Evolutionary conservation across 2,797 vertebrate genomes (phyloP), one percentile per base, ranked within the genome.

Genomic region (Anguilla anguilla): DNA sequence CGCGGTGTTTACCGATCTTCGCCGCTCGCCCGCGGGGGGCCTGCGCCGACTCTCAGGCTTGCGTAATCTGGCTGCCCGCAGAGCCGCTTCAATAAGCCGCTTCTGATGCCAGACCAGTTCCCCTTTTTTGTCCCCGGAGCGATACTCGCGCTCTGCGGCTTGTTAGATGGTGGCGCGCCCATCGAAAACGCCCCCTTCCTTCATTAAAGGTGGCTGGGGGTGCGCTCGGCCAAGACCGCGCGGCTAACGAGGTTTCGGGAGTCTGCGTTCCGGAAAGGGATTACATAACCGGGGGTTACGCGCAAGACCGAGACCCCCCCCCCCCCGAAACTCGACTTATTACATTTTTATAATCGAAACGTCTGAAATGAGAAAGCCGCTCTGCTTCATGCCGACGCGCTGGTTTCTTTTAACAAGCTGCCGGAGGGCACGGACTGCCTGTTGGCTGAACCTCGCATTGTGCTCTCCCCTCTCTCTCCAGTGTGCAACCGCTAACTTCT

Each of bases 71-170:
- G 17, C 49, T n/a, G 87, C 4, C 1, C 15, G 61, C 84, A 25
- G 53, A 31, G 82, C 28, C 35, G 28, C 13, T 82, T 69, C 84
- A 86, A 72, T 83, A 46, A 49, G 15, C 25, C 53, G 67, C 85
- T 87, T 87, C 13, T 89, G 86, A 89, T 90, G 87, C 86, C 43
- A 25, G 69, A 82, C 53, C 4, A 64, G 74, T 59, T 46, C 82
- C 17, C 64, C n/a, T n/a, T 79, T 51, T 91, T 72, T 85, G 74
- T 87, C 28, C 61, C 67, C 39, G 53, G 2, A 79, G 51, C 7
- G 69, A 81, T 82, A 22, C 17, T 51, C 53, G 17, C 83, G 28
- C 85, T 10, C 2, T 64, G 49, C n/a, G 79, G 84, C 82, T 87
- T 72, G 25, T 87, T 19, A 84, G 53, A 69, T 46, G 49, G 61